phyloP scores from a whole-genome alignment of 1,140 invertebrate species.

The Wasmannia auropunctata region DNA sequence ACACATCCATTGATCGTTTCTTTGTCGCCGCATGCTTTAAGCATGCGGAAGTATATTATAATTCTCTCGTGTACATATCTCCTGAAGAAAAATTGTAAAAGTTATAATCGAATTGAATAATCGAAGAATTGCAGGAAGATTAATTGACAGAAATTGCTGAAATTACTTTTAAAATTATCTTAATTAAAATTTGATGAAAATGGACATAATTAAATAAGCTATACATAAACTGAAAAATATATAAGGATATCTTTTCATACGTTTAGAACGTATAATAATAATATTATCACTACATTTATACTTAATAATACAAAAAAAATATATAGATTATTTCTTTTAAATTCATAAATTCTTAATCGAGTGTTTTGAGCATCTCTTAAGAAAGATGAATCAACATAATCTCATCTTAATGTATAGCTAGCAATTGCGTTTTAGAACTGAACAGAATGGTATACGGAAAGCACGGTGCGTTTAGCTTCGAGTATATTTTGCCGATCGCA shows the following conservation, averaged over 20 bases:
- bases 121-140: background rate
- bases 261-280: background rate
- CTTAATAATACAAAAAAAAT: background rate
- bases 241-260: background rate
- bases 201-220: background rate
- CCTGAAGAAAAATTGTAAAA: background rate
- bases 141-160: background rate
- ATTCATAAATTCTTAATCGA: background rate
- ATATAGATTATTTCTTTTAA: background rate
- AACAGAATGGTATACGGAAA: slow-evolving; percentile 4
- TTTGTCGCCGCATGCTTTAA: slow-evolving; percentile 40
- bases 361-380: background rate
- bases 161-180: background rate
- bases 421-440: background rate
- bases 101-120: background rate
- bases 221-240: background rate
- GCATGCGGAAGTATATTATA: slow-evolving; percentile 21
- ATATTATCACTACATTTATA: background rate
- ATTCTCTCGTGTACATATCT: background rate
- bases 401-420: background rate
- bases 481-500: background rate
- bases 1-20: slow-evolving; percentile 55
- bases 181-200: background rate
- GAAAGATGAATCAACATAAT: background rate
- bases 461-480: background rate